phyloP scores from a whole-genome alignment of 1,140 invertebrate genomes.

The Thrips palmi region DNA sequence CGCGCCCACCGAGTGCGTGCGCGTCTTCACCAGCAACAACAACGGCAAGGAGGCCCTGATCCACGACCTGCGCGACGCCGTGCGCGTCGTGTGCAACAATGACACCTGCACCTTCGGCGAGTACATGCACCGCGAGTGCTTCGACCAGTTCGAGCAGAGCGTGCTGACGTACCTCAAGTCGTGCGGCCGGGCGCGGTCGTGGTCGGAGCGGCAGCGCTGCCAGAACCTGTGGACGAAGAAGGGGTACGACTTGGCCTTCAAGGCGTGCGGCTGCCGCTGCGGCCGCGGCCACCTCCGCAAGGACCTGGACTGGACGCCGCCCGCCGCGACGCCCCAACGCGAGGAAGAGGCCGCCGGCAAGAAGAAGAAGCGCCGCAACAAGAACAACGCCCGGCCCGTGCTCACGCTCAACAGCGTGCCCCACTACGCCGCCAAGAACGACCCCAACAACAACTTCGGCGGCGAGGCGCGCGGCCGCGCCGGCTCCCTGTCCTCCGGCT shows the following conservation, averaged over 20 bases:
- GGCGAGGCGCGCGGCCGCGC: conserved; percentile 25
- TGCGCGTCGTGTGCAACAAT: conserved; percentile 89
- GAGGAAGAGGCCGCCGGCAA: conserved; percentile 36
- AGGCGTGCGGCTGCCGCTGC: conserved; percentile 73
- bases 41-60: conserved; percentile 33
- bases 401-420: conserved; percentile 24
- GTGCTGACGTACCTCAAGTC: conserved; percentile 75
- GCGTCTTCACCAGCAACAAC: conserved; percentile 27
- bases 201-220: conserved; percentile 82
- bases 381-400: conserved; percentile 40
- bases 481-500: conserved; percentile 43
- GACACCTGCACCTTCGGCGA: conserved; percentile 68
- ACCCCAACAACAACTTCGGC: conserved; percentile 14
- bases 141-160: conserved; percentile 78
- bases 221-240: conserved; percentile 97
- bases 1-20: conserved; percentile 59
- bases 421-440: conserved; percentile 13
- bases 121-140: conserved; percentile 92
- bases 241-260: conserved; percentile 84
- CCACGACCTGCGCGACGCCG: conserved; percentile 56
- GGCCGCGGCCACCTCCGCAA: conserved; percentile 83
- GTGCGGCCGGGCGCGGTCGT: conserved; percentile 73
- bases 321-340: conserved; percentile 18
- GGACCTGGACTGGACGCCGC: conserved; percentile 76
- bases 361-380: conserved; percentile 51